Conservation (phyloP, 2,888 invertebrate species). For the Azorinus chamasolen region DNA sequence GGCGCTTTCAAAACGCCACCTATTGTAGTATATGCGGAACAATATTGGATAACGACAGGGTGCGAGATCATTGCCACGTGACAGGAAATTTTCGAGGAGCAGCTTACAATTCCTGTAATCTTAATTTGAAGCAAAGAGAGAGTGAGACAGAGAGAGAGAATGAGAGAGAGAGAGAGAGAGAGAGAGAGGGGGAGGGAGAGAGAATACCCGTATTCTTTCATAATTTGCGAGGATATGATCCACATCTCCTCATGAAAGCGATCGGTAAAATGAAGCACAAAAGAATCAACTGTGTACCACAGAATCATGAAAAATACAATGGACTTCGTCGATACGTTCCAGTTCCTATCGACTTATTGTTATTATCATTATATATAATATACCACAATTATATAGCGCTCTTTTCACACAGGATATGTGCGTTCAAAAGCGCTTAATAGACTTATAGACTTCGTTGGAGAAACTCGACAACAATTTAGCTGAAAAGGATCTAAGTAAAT, state of each 20-base stretch:
- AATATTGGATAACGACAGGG: background rate
- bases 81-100: conserved; percentile 7
- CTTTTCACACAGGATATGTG: no score
- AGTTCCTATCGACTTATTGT: no score
- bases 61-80: conserved; percentile 5
- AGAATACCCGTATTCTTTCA: conserved; percentile 37
- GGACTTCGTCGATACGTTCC: no score
- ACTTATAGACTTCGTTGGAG: conserved; percentile 7
- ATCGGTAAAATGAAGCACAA: background rate
- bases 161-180: no score
- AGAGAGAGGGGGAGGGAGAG: no score
- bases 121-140: conserved; percentile 9
- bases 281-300: background rate
- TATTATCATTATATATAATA: background rate
- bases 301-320: conserved; percentile 10
- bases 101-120: background rate
- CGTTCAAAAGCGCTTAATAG: no score
- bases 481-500: background rate
- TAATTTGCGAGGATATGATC: conserved; percentile 45
- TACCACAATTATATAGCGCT: no score
- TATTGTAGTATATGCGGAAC: conserved; percentile 8
- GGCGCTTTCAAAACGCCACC: background rate
- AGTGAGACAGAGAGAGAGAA: no score
- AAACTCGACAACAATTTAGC: background rate
- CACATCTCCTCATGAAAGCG: conserved; percentile 32